Percentiles rank a stretch among this genome's conserved stretches.
phyloP scores from a whole-genome alignment of 2,888 invertebrate genomes.

The Acanthoscelides obtectus region DNA sequence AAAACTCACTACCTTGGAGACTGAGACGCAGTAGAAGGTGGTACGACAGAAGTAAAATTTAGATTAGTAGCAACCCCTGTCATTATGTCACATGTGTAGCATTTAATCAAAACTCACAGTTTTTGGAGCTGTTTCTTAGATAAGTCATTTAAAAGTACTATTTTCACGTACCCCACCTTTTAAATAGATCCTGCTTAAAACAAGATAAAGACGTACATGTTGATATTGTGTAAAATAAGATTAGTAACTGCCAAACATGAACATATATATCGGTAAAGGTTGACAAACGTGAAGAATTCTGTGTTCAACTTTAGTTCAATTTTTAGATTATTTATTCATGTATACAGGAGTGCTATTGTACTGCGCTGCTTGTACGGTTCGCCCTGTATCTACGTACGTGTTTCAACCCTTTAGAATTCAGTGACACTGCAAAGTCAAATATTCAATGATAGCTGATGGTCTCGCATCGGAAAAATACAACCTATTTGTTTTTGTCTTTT shows the following conservation, averaged over 20 bases:
- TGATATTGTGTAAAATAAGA: not conserved
- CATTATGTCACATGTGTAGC: not conserved
- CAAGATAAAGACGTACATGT: not conserved
- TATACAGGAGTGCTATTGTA: not conserved
- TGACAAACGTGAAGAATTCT: not conserved
- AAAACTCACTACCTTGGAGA: not conserved
- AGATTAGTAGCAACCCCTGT: not conserved
- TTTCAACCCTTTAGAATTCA: not conserved
- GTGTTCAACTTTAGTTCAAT: too few relatives aligned
- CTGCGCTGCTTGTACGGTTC: not conserved
- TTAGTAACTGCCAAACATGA: not conserved
- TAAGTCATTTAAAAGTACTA: not conserved
- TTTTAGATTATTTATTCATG: not conserved
- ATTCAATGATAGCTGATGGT: not conserved
- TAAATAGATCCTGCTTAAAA: not conserved
- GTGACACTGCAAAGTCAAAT: not conserved
- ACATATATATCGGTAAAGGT: not conserved
- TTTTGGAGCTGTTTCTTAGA: not conserved
- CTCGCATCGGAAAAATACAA: not conserved
- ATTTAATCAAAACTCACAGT: not conserved
- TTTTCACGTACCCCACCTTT: not conserved
- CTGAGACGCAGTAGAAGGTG: not conserved
- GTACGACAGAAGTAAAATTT: not conserved
- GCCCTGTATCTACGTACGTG: not conserved
- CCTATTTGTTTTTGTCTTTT: not conserved